Base-by-base conservation (phyloP, 2,797 vertebrate genomes). In the Hafferia zeledoni region DNA sequence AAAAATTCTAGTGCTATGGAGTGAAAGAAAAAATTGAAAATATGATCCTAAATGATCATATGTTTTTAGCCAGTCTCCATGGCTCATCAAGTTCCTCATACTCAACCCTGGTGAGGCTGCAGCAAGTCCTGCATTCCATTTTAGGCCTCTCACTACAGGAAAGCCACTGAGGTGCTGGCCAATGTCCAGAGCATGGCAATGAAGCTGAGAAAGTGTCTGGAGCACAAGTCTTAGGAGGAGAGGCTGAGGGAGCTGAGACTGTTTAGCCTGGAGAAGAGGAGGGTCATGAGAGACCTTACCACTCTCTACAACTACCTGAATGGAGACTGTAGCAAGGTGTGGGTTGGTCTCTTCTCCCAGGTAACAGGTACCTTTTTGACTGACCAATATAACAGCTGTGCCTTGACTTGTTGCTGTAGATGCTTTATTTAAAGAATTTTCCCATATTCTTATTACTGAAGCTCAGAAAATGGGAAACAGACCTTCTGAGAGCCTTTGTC, bases 401-500 rank as follows among this genome's bases (percentile, higher is more conserved):
- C 11, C 64, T 89, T 77, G 15, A 69, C 63, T 49, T 74, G 10
- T 46, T 79, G 31, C 44, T 74, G 22, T 20, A 70, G 33, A 83
- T 28, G 20, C 8, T 30, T 59, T 68, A 69, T 35, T 88, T 55
- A 53, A 95, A 94, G 33, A 60, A 70, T 83, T 56, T 69, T 53
- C 81, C 84, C 50, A 49, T 50, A 68, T 43, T 89, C 71, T 64
- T 85, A 57, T 50, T 63, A 59, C 14, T 71, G 43, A 3, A 15
- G 50, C 61, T 87, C 64, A 69, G 46, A 75, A 96, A 94, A 93
- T 23, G 35, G 64, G 83, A 83, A 94, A 59, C 27, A 76, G 33
- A 71, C 56, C 70, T 96, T 93, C 85, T 41, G 89, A 94, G 87
- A 96, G 84, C 6, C 75, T 96, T 94, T 96, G 86, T 94, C 94